These are phyloP conservation scores for Eulemur mongoz DNA, from an alignment of 2,797 vertebrate genomes.

Conservation along the genomic window DNA sequence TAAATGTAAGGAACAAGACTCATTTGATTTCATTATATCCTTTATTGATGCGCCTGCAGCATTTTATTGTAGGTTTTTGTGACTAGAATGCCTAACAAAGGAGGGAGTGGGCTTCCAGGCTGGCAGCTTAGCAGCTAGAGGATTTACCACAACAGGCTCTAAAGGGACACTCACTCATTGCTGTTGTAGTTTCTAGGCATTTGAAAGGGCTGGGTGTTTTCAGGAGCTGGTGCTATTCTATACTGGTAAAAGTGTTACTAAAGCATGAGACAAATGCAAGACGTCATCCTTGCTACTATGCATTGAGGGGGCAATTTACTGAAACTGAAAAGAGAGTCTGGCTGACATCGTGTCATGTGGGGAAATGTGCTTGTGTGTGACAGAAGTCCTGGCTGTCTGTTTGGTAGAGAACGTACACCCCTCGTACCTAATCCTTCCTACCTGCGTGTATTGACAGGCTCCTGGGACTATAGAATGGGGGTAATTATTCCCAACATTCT, in stretches of 20 bases:
- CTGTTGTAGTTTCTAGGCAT: slow-evolving; percentile 1
- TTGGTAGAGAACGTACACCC: neutral
- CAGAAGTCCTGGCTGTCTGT: neutral
- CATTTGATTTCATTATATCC: slow-evolving; percentile 81
- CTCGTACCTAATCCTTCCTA: neutral
- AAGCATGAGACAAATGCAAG: neutral
- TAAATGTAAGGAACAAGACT: slow-evolving; percentile 66
- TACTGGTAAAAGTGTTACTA: neutral
- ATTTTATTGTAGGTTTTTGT: slow-evolving; percentile 78
- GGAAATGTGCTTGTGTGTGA: neutral
- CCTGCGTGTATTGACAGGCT: neutral
- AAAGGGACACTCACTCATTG: neutral
- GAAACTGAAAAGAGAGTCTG: neutral
- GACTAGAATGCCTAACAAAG: slow-evolving; percentile 53
- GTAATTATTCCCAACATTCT: slow-evolving; percentile 30
- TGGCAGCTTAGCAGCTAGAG: slow-evolving; percentile 2
- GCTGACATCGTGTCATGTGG: neutral
- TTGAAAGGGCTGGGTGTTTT: slow-evolving; percentile 44
- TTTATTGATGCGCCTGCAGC: slow-evolving; percentile 69
- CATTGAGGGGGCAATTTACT: neutral
- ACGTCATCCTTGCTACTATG: neutral
- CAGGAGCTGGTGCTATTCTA: neutral
- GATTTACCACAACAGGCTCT: slow-evolving; percentile 45
- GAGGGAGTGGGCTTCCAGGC: slow-evolving; percentile 35
- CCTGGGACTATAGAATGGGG: neutral